phyloP scores from a whole-genome alignment of 2,888 invertebrate species.

The Harpalus rufipes region DNA sequence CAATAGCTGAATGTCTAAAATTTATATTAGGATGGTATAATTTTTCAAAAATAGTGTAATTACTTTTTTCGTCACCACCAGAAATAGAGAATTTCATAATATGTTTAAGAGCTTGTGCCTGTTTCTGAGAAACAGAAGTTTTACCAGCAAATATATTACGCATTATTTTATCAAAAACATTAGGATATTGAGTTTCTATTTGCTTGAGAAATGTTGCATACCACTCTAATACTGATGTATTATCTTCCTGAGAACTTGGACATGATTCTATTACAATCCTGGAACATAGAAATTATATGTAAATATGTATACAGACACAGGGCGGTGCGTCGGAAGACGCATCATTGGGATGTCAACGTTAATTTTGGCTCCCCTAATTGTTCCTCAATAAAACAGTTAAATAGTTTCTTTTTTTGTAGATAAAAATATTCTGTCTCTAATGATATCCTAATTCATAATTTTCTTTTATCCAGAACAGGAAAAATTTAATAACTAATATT shows the following conservation, averaged over 20 bases:
- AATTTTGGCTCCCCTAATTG: too few species aligned
- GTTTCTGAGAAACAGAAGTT: conserved; percentile 62
- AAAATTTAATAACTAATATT: too few species aligned
- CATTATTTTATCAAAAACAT: conserved; percentile 84
- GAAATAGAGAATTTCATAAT: conserved; percentile 52
- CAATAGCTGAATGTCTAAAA: conserved; percentile 84
- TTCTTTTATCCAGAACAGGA: too few species aligned
- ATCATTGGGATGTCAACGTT: too few species aligned
- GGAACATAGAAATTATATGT: conserved; percentile 67
- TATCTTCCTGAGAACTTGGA: conserved; percentile 65
- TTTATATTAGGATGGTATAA: conserved; percentile 85
- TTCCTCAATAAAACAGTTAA: too few species aligned
- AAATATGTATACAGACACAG: background rate
- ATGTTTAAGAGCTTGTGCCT: conserved; percentile 63
- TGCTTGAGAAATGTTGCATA: conserved; percentile 80
- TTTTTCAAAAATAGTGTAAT: conserved; percentile 79
- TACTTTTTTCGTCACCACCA: conserved; percentile 68
- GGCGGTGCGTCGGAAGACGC: too few species aligned
- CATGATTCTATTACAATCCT: conserved; percentile 78
- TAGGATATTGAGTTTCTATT: conserved; percentile 86
- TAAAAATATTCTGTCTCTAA: too few species aligned
- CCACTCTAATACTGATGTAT: conserved; percentile 74
- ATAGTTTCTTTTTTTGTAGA: too few species aligned
- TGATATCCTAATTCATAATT: too few species aligned
- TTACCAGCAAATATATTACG: conserved; percentile 79